Conservation (phyloP, 2,888 invertebrate genomes). For the Papilio demoleus region DNA sequence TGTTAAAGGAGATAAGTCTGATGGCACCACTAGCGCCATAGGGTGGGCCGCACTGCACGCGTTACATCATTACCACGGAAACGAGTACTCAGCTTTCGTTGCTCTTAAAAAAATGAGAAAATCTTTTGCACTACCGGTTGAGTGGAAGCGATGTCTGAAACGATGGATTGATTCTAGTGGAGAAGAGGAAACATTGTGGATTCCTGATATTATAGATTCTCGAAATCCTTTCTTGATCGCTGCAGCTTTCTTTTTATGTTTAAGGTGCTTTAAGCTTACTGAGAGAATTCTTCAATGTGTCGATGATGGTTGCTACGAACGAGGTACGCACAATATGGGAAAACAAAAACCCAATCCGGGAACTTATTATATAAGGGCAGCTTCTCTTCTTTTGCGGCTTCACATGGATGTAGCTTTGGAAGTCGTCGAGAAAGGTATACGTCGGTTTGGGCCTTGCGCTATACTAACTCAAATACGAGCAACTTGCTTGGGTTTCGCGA, state of each 20-base stretch:
- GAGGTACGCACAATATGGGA: constrained; percentile 54
- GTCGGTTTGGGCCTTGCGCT: constrained; percentile 64
- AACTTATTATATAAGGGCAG: constrained; percentile 65
- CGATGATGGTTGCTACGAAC: constrained; percentile 60
- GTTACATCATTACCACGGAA: constrained; percentile 60
- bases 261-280: constrained; percentile 68
- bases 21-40: constrained; percentile 70
- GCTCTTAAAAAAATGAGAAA: constrained; percentile 73
- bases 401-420: constrained; percentile 59
- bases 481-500: constrained; percentile 58
- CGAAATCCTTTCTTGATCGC: constrained; percentile 68
- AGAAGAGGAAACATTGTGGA: constrained; percentile 73
- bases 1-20: constrained; percentile 67
- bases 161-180: constrained; percentile 70
- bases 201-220: constrained; percentile 56
- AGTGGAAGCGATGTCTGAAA: constrained; percentile 65
- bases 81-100: constrained; percentile 64
- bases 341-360: constrained; percentile 52
- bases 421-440: constrained; percentile 56
- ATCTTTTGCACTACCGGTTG: constrained; percentile 60
- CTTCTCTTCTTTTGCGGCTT: constrained; percentile 60
- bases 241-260: constrained; percentile 75
- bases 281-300: constrained; percentile 64
- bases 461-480: constrained; percentile 68
- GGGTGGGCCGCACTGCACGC: constrained; percentile 76